Base-by-base conservation (phyloP, 2,888 invertebrate species). In the Zonitis immaculata region DNA sequence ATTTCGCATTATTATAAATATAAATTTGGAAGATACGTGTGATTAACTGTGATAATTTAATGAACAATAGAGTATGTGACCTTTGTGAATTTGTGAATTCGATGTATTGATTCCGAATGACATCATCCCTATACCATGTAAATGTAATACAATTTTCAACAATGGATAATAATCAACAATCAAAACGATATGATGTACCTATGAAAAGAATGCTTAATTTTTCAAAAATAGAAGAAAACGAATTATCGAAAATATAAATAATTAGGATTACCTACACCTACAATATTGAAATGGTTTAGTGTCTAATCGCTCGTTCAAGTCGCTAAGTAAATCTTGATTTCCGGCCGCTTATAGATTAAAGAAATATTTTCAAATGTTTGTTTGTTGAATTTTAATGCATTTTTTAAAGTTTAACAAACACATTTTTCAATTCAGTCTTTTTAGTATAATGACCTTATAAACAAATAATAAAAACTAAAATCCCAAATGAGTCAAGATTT, bases 31-130 rank as follows among this genome's bases (percentile, higher is more conserved):
- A 14, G 28, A 2, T 45, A 30, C 20, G 18, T 28, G 6, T 45
- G 45, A 45, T 45, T 45, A 25, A 30, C 12, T 45, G 45, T 45
- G 27, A 45, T 45, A 45, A 45, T 45, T 16, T 14, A 27, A 45
- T 45, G 9, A 45, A 45, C 45, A 45, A 45, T 45, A 26, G 45
- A 14, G 26, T 28, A 16, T 45, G 45, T 45, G 45, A 45, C 45
- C 45, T 45, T 45, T 28, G 20, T n/a, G 26, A 30, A 45, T 45
- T 45, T 20, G 20, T 27, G 45, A 45, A 39, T 39, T 39, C 20
- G 39, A 35, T 35, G 35, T 35, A 35, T 18, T 9, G 7, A 39
- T 39, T 39, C 20, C n/a, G 11, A n/a, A 39, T 39, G 39, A 39
- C 39, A 39, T 39, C 39, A 39, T 39, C 3, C 1, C n/a, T n/a